Percentiles rank a stretch among this genome's conserved stretches.
Evolutionary conservation across 2,797 vertebrate species (phyloP).

Genomic region (Coluber constrictor): DNA sequence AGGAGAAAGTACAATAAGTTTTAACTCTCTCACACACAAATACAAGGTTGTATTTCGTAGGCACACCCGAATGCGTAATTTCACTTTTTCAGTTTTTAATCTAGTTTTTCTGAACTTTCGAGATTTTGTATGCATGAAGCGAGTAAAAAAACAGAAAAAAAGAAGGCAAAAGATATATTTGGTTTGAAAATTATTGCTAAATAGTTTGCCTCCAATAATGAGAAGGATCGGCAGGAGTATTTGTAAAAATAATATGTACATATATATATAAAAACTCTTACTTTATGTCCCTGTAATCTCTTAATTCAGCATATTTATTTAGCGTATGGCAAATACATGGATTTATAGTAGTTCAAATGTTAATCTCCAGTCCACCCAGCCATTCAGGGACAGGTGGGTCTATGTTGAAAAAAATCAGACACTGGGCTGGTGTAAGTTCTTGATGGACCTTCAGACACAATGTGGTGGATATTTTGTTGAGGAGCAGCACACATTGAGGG

Average conservation of each 20-base stretch:
- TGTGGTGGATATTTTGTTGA: too few species aligned
- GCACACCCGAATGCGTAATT: neutral
- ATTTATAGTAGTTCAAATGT: too few species aligned
- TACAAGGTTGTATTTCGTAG: neutral
- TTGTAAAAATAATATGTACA: neutral
- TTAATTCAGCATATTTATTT: too few species aligned
- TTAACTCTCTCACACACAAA: neutral
- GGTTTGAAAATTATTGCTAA: constrained; percentile 32
- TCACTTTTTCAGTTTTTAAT: neutral
- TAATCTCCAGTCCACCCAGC: too few species aligned
- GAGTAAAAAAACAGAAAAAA: neutral
- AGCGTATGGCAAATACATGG: too few species aligned
- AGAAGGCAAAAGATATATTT: constrained; percentile 24
- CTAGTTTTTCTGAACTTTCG: neutral
- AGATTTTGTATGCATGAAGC: neutral
- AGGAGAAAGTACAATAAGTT: neutral
- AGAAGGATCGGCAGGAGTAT: neutral
- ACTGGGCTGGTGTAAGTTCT: too few species aligned
- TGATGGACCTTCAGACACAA: too few species aligned
- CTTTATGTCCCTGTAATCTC: too few species aligned
- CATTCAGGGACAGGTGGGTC: too few species aligned
- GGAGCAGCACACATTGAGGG: too few species aligned
- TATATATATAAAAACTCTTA: too few species aligned
- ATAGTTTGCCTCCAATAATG: neutral
- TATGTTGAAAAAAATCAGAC: too few species aligned